Evolutionary conservation across 2,797 vertebrate genomes (phyloP).

Genomic region (Sebastes minor): DNA sequence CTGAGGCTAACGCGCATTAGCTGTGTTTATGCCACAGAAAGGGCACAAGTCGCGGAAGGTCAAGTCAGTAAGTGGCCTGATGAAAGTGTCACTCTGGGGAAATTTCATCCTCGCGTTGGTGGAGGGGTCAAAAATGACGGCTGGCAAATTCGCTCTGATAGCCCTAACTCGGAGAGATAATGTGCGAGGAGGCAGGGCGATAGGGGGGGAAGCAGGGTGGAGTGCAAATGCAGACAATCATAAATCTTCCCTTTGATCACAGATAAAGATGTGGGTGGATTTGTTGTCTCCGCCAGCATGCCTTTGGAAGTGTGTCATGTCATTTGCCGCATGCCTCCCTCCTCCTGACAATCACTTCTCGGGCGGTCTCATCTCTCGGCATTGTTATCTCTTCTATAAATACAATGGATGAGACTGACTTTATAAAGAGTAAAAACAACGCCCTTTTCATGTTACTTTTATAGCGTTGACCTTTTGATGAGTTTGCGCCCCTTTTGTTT

Average conservation of each 20-base stretch:
- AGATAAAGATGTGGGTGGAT: slow-evolving; percentile 69
- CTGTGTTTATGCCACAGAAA: slow-evolving; percentile 56
- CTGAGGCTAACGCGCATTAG: slow-evolving; percentile 33
- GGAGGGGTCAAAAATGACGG: slow-evolving; percentile 56
- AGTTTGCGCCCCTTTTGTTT: slow-evolving; percentile 22
- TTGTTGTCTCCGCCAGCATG: slow-evolving; percentile 60
- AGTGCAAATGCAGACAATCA: slow-evolving; percentile 55
- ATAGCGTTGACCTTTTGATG: slow-evolving; percentile 45
- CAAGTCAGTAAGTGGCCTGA: slow-evolving; percentile 74
- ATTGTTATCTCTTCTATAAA: slow-evolving; percentile 55
- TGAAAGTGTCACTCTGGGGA: slow-evolving; percentile 74
- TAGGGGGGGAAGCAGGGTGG: slow-evolving; percentile 22
- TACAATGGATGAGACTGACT: slow-evolving; percentile 42
- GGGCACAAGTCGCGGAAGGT: slow-evolving; percentile 57
- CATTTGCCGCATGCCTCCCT: slow-evolving; percentile 56
- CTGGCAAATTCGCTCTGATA: slow-evolving; percentile 67
- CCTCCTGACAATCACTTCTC: slow-evolving; percentile 59
- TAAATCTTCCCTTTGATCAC: slow-evolving; percentile 71
- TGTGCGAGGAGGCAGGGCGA: slow-evolving; percentile 30
- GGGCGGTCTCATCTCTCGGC: slow-evolving; percentile 40
- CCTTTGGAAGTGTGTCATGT: slow-evolving; percentile 66
- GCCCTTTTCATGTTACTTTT: slow-evolving; percentile 39
- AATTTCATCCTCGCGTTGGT: slow-evolving; percentile 54
- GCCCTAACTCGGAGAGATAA: slow-evolving; percentile 63
- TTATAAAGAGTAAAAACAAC: slow-evolving; percentile 51